phyloP scores from a whole-genome alignment of 2,888 invertebrate genomes.

The Tetranychus piercei region DNA sequence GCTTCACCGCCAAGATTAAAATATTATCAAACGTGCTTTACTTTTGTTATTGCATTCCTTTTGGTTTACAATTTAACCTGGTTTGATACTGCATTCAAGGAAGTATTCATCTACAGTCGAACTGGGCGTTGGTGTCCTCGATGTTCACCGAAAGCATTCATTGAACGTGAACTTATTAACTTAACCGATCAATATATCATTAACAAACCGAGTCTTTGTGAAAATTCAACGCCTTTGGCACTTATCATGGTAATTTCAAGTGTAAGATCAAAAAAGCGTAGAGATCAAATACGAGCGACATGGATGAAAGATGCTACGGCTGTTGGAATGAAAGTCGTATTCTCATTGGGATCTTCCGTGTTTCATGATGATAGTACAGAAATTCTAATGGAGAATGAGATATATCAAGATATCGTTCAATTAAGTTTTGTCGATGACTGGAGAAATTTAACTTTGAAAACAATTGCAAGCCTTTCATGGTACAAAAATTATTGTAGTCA shows the following conservation, averaged over 20 bases:
- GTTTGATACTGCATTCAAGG: not conserved
- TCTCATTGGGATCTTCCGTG: not conserved
- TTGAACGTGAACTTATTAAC: not conserved
- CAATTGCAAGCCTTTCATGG: not conserved
- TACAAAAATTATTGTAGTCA: not conserved
- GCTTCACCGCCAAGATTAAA: not conserved
- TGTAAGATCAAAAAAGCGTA: not conserved
- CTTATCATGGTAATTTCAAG: not conserved
- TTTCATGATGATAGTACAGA: not conserved
- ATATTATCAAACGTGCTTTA: not conserved
- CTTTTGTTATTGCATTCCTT: not conserved
- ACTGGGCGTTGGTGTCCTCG: not conserved
- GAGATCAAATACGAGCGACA: not conserved
- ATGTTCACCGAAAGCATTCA: not conserved
- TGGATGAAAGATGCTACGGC: not conserved
- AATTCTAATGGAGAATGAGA: not conserved
- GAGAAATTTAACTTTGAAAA: not conserved
- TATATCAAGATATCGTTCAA: not conserved
- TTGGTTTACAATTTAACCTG: not conserved
- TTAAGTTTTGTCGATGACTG: not conserved
- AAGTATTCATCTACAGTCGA: not conserved
- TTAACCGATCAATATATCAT: not conserved
- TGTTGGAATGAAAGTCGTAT: not conserved
- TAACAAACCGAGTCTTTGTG: not conserved
- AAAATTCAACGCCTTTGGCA: not conserved